Evolutionary conservation across 1,140 invertebrate species (phyloP).

Genomic region (Eciton burchellii): DNA sequence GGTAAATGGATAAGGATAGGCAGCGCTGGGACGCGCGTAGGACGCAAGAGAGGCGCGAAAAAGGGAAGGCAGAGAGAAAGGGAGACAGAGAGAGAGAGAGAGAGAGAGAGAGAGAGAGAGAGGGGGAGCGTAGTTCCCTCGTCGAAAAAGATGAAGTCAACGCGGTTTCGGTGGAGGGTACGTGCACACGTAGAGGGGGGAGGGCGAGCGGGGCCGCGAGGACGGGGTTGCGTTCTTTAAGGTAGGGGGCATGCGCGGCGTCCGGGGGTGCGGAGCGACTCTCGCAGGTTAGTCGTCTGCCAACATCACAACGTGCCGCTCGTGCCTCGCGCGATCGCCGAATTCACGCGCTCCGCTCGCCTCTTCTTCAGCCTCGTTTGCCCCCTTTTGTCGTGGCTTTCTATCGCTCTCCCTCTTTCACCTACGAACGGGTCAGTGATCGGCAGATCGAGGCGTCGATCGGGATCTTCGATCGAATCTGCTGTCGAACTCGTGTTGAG

Average conservation of each 20-base stretch:
- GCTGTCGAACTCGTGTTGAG: background rate
- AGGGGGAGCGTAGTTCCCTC: slow-evolving; percentile 57
- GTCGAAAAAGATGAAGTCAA: slow-evolving; percentile 79
- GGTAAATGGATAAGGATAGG: slow-evolving; percentile 11
- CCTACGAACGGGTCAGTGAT: too few relatives aligned
- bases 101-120: too few relatives aligned
- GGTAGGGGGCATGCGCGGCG: slow-evolving; percentile 81
- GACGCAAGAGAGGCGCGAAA: slow-evolving; percentile 3
- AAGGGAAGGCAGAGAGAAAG: slow-evolving; percentile 7
- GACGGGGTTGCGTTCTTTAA: slow-evolving; percentile 74
- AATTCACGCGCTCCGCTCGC: slow-evolving; percentile 24
- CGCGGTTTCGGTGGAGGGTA: slow-evolving; percentile 67
- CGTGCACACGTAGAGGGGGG: slow-evolving; percentile 61
- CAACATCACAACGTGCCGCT: slow-evolving; percentile 79
- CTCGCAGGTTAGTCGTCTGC: slow-evolving; percentile 81
- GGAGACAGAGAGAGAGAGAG: too few relatives aligned
- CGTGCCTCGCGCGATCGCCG: slow-evolving; percentile 64
- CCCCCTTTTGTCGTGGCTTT: too few relatives aligned
- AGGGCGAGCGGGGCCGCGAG: slow-evolving; percentile 57
- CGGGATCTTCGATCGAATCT: background rate
- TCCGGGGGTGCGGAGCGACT: slow-evolving; percentile 78
- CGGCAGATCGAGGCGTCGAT: background rate
- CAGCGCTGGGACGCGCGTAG: background rate
- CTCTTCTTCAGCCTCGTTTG: background rate
- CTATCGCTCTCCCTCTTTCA: slow-evolving; percentile 16